Base-by-base conservation (phyloP, 2,113 vertebrate species). In the Piaya cayana region DNA sequence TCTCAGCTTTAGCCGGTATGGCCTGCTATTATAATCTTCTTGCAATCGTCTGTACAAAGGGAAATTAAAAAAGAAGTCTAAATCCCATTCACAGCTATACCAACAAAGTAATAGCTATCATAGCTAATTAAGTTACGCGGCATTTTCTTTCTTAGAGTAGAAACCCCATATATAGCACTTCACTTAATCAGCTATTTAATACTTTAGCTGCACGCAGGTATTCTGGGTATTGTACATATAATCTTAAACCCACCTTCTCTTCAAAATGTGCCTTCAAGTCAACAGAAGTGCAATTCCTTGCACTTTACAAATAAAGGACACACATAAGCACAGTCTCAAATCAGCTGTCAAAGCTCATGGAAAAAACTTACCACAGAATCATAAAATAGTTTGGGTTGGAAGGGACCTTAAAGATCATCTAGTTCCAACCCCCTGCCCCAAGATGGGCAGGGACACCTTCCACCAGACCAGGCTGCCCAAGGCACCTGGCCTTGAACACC, bases 81-180 rank as follows among this genome's bases (percentile, higher is more conserved):
- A 95, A 96, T 42, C 81, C 65, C 64, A 70, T 39, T 82, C 63
- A 4, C 20, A 6, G 80, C 78, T 39, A 60, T 2, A 53, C 81
- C 70, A 79, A 5, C 1, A 0, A 87, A 87, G 67, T 36, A 84
- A 59, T 67, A 93, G 88, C 78, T 30, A 87, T 11, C 65, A 43
- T 6, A 62, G 84, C 58, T 95, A 82, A 95, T 42, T 70, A 89
- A 37, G 81, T 89, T 93, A 87, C 74, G 91, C 93, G 87, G 84
- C 91, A 62, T 62, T 87, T 92, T 82, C 37, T 85, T 65, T 49
- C 77, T 42, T 22, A 0, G 9, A 85, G 85, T 81, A 89, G 53
- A 85, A 92, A 59, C 9, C 59, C 68, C 90, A 74, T 49, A 36
- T 80, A 79, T n/a, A 65, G 84, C 63, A 30, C 79, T 16, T 85